phyloP scores from a whole-genome alignment of 2,888 invertebrate species.

The Lasioglossum villosulum region DNA sequence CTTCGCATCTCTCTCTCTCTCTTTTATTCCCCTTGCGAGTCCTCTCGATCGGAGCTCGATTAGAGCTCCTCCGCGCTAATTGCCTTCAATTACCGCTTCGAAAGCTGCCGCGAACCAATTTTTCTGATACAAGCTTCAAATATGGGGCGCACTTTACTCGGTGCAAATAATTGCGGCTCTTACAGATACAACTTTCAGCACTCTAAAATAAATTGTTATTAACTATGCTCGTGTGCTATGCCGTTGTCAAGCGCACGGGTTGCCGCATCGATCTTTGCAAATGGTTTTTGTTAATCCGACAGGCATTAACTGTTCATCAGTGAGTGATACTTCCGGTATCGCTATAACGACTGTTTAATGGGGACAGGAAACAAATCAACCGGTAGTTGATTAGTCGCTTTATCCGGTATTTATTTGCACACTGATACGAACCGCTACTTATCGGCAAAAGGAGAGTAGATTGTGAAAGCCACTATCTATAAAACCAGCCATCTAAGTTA shows the following conservation, averaged over 20 bases:
- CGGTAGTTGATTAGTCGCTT: neutral
- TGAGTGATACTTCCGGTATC: neutral
- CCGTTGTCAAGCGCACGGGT: neutral
- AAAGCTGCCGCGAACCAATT: neutral
- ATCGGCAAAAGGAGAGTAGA: conserved; percentile 3
- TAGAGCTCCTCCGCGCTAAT: conserved; percentile 16
- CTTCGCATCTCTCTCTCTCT: neutral
- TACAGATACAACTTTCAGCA: neutral
- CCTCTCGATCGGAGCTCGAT: conserved; percentile 16
- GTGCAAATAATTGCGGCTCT: neutral
- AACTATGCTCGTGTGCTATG: neutral
- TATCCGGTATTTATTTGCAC: neutral
- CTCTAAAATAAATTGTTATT: neutral
- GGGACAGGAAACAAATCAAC: neutral
- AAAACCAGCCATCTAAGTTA: neutral
- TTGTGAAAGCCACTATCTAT: neutral
- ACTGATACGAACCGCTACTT: neutral
- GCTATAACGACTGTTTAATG: neutral
- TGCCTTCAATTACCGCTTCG: conserved; percentile 14
- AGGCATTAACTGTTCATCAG: neutral
- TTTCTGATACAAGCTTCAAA: neutral
- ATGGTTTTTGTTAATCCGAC: neutral
- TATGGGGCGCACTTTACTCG: neutral
- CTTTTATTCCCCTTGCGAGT: neutral
- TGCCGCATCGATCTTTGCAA: too few species aligned